Evolutionary conservation across 2,888 invertebrate genomes (phyloP).

Genomic region (Smittia aterrima): DNA sequence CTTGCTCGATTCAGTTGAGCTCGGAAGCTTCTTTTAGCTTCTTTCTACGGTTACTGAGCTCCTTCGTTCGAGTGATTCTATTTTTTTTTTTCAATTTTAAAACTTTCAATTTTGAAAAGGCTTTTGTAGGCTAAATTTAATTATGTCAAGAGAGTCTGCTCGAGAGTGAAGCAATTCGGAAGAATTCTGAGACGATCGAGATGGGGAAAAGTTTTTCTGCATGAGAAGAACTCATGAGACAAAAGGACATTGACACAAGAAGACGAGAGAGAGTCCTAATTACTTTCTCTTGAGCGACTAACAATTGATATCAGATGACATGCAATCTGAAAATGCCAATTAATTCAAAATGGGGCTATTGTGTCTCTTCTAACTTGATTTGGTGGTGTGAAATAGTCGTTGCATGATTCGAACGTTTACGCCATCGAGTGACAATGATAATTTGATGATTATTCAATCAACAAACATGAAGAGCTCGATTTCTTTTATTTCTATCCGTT

Average conservation of each 20-base stretch:
- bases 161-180: not conserved
- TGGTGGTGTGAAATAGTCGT: conserved; percentile 1
- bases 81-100: conserved; percentile 14
- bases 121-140: conserved; percentile 8
- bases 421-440: conserved; percentile 15
- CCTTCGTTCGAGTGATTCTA: not conserved
- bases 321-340: not conserved
- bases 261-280: not conserved
- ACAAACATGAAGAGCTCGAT: not conserved
- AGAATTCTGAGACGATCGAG: not conserved
- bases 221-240: too few species aligned
- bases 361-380: not conserved
- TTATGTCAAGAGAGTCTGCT: not conserved
- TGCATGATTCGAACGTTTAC: conserved; percentile 4
- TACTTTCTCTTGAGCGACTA: not conserved
- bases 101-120: not conserved
- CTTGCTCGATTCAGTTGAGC: not conserved
- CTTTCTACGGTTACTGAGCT: too few species aligned
- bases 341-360: not conserved
- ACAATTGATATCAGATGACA: not conserved
- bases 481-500: not conserved
- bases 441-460: conserved; percentile 15
- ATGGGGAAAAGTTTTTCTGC: not conserved
- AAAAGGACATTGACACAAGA: not conserved
- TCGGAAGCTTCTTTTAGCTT: not conserved